phyloP scores from a whole-genome alignment of 2,113 vertebrate species.

The Chaetops frenatus region DNA sequence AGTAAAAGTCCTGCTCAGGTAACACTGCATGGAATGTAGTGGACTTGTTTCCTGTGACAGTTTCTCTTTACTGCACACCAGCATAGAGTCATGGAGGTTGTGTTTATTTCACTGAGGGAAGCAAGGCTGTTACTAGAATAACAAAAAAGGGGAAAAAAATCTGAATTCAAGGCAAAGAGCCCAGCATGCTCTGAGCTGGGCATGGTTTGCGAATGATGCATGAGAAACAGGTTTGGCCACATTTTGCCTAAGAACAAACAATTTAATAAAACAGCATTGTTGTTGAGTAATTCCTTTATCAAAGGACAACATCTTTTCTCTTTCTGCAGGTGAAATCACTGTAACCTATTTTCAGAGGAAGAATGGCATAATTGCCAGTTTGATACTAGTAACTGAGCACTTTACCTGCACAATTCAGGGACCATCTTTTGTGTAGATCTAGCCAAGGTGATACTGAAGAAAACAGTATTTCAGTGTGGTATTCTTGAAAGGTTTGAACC shows the following conservation, averaged over 20 bases:
- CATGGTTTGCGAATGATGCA: background rate
- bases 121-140: background rate
- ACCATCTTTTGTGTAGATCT: background rate
- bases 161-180: background rate
- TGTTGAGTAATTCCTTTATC: background rate
- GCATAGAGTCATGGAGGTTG: background rate
- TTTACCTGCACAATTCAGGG: background rate
- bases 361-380: background rate
- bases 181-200: background rate
- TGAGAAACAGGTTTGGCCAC: background rate
- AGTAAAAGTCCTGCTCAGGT: background rate
- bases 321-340: background rate
- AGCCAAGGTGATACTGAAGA: background rate
- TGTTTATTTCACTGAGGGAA: background rate
- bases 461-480: background rate
- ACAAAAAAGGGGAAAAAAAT: background rate
- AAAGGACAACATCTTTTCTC: background rate
- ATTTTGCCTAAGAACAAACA: background rate
- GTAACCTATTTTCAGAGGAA: background rate
- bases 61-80: background rate
- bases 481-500: background rate
- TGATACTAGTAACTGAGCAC: background rate
- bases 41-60: background rate
- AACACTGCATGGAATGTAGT: background rate
- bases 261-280: background rate